Percentiles rank a stretch among this genome's conserved stretches.
Conservation (phyloP, 1,140 invertebrate species). For the Papilio aristodemus region DNA sequence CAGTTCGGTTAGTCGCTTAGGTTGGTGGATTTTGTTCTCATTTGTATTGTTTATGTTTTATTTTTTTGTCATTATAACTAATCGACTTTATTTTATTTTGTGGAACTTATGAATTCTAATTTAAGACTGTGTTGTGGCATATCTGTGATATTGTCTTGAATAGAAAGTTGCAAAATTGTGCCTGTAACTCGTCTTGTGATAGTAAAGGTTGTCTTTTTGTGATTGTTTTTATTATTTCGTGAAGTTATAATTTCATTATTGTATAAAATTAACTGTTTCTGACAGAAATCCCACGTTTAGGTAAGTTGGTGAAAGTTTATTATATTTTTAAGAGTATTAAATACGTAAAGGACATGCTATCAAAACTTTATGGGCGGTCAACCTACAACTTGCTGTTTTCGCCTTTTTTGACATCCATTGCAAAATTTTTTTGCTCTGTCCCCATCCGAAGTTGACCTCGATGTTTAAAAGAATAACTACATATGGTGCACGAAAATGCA, state of each 20-base stretch:
- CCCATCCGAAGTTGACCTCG: conserved; percentile 42
- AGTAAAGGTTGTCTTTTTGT: conserved; percentile 37
- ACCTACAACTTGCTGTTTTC: conserved; percentile 36
- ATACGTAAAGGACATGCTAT: conserved; percentile 14
- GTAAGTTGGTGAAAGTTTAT: conserved; percentile 6
- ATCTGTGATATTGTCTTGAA: conserved; percentile 38
- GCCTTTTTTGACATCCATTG: conserved; percentile 49
- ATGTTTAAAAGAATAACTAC: conserved; percentile 30
- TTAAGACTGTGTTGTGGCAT: conserved; percentile 33
- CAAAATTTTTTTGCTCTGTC: conserved; percentile 42
- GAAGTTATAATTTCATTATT: conserved; percentile 13
- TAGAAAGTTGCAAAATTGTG: conserved; percentile 27
- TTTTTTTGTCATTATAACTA: conserved; percentile 17
- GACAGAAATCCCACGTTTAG: background rate
- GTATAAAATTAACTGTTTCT: background rate
- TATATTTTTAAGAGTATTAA: background rate
- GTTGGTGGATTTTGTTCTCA: conserved; percentile 11
- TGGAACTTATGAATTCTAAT: conserved; percentile 9
- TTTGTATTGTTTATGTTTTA: conserved; percentile 23
- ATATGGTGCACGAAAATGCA: conserved; percentile 7
- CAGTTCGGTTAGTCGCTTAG: conserved; percentile 12
- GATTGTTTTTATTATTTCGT: conserved; percentile 37
- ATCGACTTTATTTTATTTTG: conserved; percentile 14
- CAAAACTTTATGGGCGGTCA: conserved; percentile 36
- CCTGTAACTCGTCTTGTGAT: conserved; percentile 25